Evolutionary conservation across 92 coral and sea anemone genomes (phyloP), one percentile per base, ranked within the genome.

Genomic region (Epizoanthus ramosus): DNA sequence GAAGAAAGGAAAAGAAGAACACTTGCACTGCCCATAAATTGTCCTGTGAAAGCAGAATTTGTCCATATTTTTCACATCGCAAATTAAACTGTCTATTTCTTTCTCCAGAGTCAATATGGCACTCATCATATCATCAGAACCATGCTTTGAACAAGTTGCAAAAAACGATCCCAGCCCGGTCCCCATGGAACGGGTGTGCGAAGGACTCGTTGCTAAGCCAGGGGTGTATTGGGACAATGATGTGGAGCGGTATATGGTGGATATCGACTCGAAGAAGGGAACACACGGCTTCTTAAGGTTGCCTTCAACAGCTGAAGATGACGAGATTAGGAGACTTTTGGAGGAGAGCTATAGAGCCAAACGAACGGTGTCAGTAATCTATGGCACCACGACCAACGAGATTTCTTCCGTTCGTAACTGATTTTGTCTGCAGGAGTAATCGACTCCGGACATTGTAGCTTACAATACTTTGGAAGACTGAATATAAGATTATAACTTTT

Each of bases 201-300:
- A 79, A 70, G 92, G 92, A 43, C 56, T 50, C 22, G 89, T 89
- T 3, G 85, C 87, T 13, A 61, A 85, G 57, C 92, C 92, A 8
- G 92, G 92, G 9, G 83, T 89, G 16, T 89, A 89, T 84, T 89
- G 89, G 92, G 92, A 89, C 76, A 85, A 85, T 45, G 92, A 89
- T 25, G 69, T 73, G 50, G 69, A 68, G 41, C 70, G 92, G 13
- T 80, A 83, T 72, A 71, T 89, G 89, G 92, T 89, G 8, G 92
- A 89, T 23, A 89, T 89, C 4, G 84, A 89, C 41, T 65, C 87
- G 43, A 84, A 80, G 6, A 75, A 68, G 54, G 92, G 92, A 13
- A 84, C 88, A 28, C 92, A 89, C 31, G 92, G 92, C 17, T 89
- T 80, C 54, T 72, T 89, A 25, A 56, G 92, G 52, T 83, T 89